These are phyloP conservation scores for Papilio polytes DNA, from an alignment of 1,140 invertebrate genomes.

Conservation along the genomic window DNA sequence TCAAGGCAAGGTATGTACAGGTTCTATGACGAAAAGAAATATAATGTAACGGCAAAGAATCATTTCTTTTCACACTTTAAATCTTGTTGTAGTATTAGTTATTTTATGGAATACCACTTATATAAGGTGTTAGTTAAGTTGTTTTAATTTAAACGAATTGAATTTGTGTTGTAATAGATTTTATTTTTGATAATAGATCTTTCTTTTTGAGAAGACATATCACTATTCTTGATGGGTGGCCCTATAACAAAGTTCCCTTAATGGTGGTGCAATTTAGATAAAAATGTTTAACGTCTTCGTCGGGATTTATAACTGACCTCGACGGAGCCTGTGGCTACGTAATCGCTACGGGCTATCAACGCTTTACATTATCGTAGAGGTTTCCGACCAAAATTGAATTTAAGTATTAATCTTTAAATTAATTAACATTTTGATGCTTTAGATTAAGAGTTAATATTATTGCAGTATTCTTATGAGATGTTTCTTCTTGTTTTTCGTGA, in stretches of 20 bases:
- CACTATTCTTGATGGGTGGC: not conserved
- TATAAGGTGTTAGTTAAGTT: too few species aligned
- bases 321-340: conserved; percentile 2
- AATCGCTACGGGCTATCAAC: conserved; percentile 7
- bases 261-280: conserved; percentile 7
- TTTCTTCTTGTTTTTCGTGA: too few species aligned
- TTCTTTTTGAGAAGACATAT: not conserved
- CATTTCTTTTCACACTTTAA: too few species aligned
- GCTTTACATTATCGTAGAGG: not conserved
- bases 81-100: too few species aligned
- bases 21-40: not conserved
- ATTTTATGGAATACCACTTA: too few species aligned
- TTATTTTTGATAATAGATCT: too few species aligned
- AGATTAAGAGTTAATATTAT: not conserved
- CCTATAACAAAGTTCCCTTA: conserved; percentile 8
- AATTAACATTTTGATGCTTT: not conserved
- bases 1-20: not conserved
- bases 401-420: not conserved
- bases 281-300: conserved; percentile 1
- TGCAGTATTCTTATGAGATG: not conserved
- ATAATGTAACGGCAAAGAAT: not conserved
- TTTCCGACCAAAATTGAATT: not conserved
- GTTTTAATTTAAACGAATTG: too few species aligned
- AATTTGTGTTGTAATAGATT: too few species aligned
- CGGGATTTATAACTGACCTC: not conserved